These are phyloP conservation scores for Lampris incognitus DNA, from an alignment of 2,113 vertebrate genomes.

Conservation along the genomic window DNA sequence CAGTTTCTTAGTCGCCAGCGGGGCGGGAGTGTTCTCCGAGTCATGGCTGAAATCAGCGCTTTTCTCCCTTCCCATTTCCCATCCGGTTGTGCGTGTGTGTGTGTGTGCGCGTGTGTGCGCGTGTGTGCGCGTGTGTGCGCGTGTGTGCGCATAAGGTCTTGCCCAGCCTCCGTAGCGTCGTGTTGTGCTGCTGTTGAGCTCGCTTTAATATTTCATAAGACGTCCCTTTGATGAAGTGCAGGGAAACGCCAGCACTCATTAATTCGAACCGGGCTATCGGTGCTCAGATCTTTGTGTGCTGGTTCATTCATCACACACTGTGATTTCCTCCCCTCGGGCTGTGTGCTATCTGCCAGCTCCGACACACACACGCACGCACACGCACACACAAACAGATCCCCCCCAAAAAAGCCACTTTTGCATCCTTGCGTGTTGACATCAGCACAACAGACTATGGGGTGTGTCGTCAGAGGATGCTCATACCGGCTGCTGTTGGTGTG, in stretches of 20 bases:
- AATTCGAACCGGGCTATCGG: not conserved
- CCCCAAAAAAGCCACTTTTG: no score
- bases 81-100: not conserved
- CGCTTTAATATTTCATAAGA: not conserved
- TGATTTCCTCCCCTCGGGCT: not conserved
- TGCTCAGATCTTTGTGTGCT: not conserved
- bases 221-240: not conserved
- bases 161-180: not conserved
- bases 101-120: not conserved
- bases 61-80: conserved; percentile 1
- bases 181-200: not conserved
- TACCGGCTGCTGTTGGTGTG: no score
- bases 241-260: not conserved
- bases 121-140: not conserved
- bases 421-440: no score
- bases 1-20: conserved; percentile 25
- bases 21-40: conserved; percentile 18
- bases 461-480: no score
- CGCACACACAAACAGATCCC: no score
- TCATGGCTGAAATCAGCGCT: conserved; percentile 31
- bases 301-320: not conserved
- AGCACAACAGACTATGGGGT: no score
- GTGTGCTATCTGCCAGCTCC: not conserved
- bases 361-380: not conserved
- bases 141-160: not conserved